Base-by-base conservation (phyloP, 1,140 invertebrate genomes). In the Meloidogyne hapla region DNA sequence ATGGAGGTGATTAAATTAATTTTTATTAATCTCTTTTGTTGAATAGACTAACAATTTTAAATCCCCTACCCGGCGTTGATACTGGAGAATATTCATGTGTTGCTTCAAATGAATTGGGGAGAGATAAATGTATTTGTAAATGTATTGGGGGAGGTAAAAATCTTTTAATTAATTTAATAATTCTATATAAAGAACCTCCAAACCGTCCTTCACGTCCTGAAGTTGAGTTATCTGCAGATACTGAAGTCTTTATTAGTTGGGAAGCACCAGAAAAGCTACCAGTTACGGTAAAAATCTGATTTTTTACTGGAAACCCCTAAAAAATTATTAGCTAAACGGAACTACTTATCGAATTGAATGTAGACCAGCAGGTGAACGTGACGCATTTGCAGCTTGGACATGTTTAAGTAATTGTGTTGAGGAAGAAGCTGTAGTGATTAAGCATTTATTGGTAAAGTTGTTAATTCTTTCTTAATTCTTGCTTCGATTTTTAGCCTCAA, bases 11-110 rank as follows among this genome's bases (percentile, higher is more conserved):
- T 0, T 21, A 10, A 18, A 33, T 40, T 15, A 23, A 26, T 6
- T 26, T 33, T 25, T 6, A 18, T 26, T 66, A 76, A 15, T 76
- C 13, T 62, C 13, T 18, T 25, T 63, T 75, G 1, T 25, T 12
- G 0, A 4, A 56, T 33, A 77, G 74, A 10, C 71, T 87, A 23
- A 85, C 76, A 5, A 85, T 87, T 62, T 42, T 79, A 12, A 76
- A 75, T 26, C 83, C 87, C 0, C 21, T 75, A 23, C 61, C 74
- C 38, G 88, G 88, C 76, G 71, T 73, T n/a, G 90, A 90, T 81
- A 90, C 92, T 56, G 96, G 96, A 0, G 92, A 94, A 79, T 99
- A 98, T 87, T 98, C 96, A 87, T 94, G 94, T 13, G 93, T 96
- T 1, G 95, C 95, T 0, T 89, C 94, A 25, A 96, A 96, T 83